A percentile compares a stretch with the other conserved stretches of the same genome.
Conservation (phyloP, 2,113 vertebrate species). For the Peromyscus californicus region DNA sequence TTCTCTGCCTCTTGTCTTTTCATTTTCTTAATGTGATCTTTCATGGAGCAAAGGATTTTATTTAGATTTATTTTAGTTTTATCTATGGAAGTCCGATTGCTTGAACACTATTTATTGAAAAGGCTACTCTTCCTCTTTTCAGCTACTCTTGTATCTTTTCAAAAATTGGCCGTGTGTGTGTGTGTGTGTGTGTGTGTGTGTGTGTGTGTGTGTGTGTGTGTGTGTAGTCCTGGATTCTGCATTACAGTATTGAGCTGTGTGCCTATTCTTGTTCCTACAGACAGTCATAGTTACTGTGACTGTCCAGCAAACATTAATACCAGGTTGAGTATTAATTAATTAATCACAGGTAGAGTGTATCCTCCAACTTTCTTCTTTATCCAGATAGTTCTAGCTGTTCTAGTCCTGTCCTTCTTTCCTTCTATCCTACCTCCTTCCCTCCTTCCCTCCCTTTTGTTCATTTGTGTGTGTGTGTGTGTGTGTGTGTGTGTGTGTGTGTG, state of each 20-base stretch:
- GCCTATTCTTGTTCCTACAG: not conserved
- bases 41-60: not conserved
- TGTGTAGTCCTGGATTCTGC: not conserved
- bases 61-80: not conserved
- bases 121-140: not conserved
- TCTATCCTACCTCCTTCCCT: fast-evolving
- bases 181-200: not conserved
- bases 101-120: not conserved
- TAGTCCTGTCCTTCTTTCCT: not conserved
- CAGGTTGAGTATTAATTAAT: no score
- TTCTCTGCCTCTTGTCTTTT: not conserved
- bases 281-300: not conserved
- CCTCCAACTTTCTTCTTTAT: not conserved
- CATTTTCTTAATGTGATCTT: not conserved
- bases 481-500: no score
- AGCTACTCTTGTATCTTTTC: not conserved
- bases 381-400: not conserved
- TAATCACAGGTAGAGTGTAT: no score
- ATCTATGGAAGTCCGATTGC: not conserved
- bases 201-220: not conserved
- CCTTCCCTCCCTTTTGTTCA: not conserved
- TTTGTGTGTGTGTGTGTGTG: not conserved
- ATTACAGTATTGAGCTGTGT: not conserved
- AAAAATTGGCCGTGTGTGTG: not conserved
- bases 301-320: not conserved